Evolutionary conservation across 1,140 invertebrate genomes (phyloP).

Genomic region (Piezodorus guildinii): DNA sequence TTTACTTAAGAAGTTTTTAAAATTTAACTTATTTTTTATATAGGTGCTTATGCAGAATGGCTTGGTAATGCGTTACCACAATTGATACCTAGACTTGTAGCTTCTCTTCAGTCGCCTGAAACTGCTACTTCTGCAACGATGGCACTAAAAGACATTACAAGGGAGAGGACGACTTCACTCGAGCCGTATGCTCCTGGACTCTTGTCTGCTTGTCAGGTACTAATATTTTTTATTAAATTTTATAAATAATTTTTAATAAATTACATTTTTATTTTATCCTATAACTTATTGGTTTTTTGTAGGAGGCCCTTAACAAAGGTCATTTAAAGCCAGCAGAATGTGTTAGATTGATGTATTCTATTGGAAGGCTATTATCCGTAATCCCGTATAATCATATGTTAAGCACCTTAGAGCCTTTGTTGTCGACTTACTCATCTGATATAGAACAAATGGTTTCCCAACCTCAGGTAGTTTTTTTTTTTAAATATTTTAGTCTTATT

Average conservation of each 20-base stretch:
- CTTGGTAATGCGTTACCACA: constrained; percentile 43
- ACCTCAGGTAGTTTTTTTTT: constrained; percentile 13
- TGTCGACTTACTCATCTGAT: constrained; percentile 37
- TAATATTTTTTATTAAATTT: not conserved
- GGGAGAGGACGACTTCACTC: constrained; percentile 61
- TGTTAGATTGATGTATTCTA: constrained; percentile 60
- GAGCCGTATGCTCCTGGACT: constrained; percentile 59
- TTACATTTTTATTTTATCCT: too few relatives aligned
- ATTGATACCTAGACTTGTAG: constrained; percentile 50
- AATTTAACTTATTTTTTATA: too few relatives aligned
- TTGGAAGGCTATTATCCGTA: constrained; percentile 60
- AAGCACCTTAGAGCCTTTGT: constrained; percentile 52
- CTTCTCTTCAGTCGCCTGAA: constrained; percentile 51
- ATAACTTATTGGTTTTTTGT: not conserved
- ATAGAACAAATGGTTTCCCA: constrained; percentile 12
- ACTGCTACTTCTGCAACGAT: constrained; percentile 68
- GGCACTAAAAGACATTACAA: constrained; percentile 72
- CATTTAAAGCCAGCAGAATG: constrained; percentile 49
- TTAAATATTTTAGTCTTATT: not conserved
- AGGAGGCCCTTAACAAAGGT: constrained; percentile 40
- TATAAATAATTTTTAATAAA: not conserved
- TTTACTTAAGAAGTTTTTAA: too few relatives aligned
- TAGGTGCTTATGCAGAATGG: constrained; percentile 71
- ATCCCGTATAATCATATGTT: constrained; percentile 51
- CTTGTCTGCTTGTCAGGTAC: constrained; percentile 46